These are phyloP conservation scores for Dolichoris vasculosae DNA, from an alignment of 1,140 invertebrate species.

Conservation along the genomic window DNA sequence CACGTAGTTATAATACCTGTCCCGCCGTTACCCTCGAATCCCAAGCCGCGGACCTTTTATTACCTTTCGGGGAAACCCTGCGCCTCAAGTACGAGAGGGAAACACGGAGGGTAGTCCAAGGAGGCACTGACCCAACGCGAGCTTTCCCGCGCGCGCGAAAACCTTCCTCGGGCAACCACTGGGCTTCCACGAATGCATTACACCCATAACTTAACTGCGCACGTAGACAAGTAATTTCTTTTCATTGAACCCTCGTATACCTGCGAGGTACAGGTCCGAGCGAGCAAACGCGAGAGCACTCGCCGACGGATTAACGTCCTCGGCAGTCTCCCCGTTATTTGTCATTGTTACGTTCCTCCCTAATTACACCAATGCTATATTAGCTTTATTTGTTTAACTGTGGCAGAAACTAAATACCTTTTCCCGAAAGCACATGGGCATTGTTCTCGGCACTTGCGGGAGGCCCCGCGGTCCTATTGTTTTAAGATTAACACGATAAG, in stretches of 20 bases:
- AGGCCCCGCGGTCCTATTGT: not conserved
- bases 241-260: not conserved
- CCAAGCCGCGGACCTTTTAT: not conserved
- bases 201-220: not conserved
- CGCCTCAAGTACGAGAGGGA: not conserved
- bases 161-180: not conserved
- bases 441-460: not conserved
- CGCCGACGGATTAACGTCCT: not conserved
- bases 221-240: not conserved
- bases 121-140: not conserved
- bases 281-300: slow-evolving; percentile 8
- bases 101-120: not conserved
- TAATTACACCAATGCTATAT: not conserved
- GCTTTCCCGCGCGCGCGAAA: not conserved
- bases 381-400: not conserved
- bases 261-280: not conserved
- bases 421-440: not conserved
- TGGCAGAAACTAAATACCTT: not conserved
- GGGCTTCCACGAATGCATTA: not conserved
- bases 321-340: not conserved
- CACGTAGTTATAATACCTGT: not conserved
- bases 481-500: not conserved
- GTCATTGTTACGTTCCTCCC: not conserved
- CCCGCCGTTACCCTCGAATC: not conserved
- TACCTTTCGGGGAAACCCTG: slow-evolving; percentile 3